These are phyloP conservation scores for Ceyx cyanopectus DNA, from an alignment of 2,113 vertebrate genomes.

Conservation along the genomic window DNA sequence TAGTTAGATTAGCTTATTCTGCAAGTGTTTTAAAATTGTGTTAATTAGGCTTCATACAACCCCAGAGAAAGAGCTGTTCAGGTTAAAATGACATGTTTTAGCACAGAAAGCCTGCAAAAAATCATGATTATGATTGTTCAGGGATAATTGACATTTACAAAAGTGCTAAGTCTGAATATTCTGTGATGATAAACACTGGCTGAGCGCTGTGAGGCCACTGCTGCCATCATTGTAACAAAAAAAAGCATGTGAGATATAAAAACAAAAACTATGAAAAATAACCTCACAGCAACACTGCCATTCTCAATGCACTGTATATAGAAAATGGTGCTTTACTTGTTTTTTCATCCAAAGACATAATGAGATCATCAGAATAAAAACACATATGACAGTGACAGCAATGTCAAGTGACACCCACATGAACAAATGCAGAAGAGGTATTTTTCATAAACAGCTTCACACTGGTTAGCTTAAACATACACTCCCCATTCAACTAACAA, in stretches of 20 bases:
- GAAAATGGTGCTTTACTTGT: not conserved
- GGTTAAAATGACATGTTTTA: not conserved
- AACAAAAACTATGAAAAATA: not conserved
- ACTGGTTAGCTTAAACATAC: not conserved
- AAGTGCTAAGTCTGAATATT: not conserved
- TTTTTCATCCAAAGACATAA: not conserved
- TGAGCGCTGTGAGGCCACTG: not conserved
- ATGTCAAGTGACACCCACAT: not conserved
- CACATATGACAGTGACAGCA: accelerated
- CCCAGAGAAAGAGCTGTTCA: not conserved
- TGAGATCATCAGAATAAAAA: not conserved
- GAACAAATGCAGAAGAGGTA: not conserved
- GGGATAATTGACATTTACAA: conserved; percentile 4
- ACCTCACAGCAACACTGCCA: not conserved
- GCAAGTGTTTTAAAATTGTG: not conserved
- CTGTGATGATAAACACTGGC: not conserved
- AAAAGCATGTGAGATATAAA: not conserved
- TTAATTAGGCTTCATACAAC: not conserved
- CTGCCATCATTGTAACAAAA: not conserved
- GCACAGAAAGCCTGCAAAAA: not conserved
- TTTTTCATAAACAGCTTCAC: not conserved
- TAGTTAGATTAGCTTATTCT: not conserved
- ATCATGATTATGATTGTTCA: not conserved
- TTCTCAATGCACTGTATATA: not conserved
- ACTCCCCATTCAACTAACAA: not conserved